Conservation (phyloP, 2,797 vertebrate genomes). For the Chromis chromis region DNA sequence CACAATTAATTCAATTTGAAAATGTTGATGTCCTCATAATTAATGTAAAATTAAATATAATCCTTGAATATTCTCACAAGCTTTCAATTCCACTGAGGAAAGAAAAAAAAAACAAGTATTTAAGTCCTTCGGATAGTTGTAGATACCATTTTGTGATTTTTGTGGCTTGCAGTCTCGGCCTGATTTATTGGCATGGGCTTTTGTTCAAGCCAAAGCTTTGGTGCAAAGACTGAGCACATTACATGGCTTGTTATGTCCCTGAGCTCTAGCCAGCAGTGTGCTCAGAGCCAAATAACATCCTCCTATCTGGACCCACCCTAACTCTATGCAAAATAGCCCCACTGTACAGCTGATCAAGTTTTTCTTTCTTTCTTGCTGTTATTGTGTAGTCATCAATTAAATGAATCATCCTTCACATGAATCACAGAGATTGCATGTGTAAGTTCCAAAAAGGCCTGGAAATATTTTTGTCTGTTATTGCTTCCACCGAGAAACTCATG, state of each 20-base stretch:
- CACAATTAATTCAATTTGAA: slow-evolving; percentile 21
- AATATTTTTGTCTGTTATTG: slow-evolving; percentile 33
- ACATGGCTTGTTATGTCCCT: slow-evolving; percentile 66
- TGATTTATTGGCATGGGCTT: slow-evolving; percentile 59
- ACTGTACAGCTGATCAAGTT: slow-evolving; percentile 20
- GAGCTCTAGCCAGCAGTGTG: slow-evolving; percentile 52
- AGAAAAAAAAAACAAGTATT: slow-evolving; percentile 16
- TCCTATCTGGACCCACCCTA: slow-evolving; percentile 45
- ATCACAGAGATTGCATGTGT: slow-evolving; percentile 33
- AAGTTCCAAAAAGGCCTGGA: slow-evolving; percentile 22
- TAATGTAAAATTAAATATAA: slow-evolving; percentile 14
- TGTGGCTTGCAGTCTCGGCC: slow-evolving; percentile 23
- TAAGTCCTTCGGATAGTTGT: slow-evolving; percentile 21
- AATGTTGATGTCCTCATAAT: slow-evolving; percentile 16
- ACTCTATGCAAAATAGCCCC: slow-evolving; percentile 27
- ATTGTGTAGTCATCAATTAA: slow-evolving; percentile 26
- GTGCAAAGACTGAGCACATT: slow-evolving; percentile 68
- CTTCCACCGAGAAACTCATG: slow-evolving; percentile 21
- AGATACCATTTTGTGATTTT: slow-evolving; percentile 45
- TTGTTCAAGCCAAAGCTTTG: slow-evolving; percentile 61
- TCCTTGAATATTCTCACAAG: slow-evolving; percentile 1
- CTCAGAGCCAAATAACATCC: slow-evolving; percentile 55
- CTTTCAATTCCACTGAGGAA: slow-evolving; percentile 10
- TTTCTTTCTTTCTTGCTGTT: neutral
- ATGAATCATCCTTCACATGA: slow-evolving; percentile 40